Conservation (phyloP, 2,113 vertebrate species). For the Phyllostomus hastatus region DNA sequence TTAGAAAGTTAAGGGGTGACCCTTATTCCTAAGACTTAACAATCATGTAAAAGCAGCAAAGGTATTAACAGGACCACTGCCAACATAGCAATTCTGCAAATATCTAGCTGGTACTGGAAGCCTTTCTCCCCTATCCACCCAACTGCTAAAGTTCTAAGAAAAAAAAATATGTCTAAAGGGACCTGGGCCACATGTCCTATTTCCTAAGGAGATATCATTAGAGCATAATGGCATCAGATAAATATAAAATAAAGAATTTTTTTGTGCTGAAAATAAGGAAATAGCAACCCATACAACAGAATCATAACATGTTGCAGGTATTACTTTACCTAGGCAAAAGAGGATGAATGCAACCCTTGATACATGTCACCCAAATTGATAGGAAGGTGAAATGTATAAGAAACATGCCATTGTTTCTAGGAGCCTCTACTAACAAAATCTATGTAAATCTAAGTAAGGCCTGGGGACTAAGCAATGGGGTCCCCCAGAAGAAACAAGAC, state of each 20-base stretch:
- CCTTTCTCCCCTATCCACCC: no score
- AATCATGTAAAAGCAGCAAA: neutral
- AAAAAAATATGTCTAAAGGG: neutral
- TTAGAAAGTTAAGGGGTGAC: neutral
- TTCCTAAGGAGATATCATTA: neutral
- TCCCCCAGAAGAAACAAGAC: neutral
- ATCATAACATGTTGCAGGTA: neutral
- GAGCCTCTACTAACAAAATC: neutral
- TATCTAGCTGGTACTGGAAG: neutral
- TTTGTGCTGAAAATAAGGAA: neutral
- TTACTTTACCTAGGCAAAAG: neutral
- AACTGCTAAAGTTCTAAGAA: neutral
- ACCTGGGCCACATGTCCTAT: neutral
- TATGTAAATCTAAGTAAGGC: neutral
- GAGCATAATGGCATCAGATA: neutral
- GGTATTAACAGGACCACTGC: neutral
- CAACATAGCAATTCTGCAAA: neutral
- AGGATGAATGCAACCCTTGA: neutral
- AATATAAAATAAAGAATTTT: neutral
- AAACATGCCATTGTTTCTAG: neutral
- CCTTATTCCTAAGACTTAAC: neutral
- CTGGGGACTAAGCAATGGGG: neutral
- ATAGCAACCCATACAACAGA: neutral
- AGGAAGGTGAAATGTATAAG: neutral
- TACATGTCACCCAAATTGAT: neutral